A percentile compares a stretch with the other conserved stretches of the same genome.
phyloP scores from a whole-genome alignment of 2,113 vertebrate species.

The Cynocephalus volans region DNA sequence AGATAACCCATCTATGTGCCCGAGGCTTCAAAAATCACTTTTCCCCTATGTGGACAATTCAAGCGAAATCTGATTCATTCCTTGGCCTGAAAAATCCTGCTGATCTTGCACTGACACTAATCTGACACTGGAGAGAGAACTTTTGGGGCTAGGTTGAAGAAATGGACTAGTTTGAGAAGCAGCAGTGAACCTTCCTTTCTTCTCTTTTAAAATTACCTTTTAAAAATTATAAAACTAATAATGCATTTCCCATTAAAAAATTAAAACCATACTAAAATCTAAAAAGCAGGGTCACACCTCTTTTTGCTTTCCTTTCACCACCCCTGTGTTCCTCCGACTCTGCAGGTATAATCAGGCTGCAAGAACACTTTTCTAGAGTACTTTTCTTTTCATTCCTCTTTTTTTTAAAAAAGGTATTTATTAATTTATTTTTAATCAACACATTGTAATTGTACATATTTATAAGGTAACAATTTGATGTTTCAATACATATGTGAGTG shows the following conservation, averaged over 20 bases:
- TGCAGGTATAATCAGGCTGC: neutral
- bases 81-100: constrained; percentile 1
- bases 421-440: too few species aligned
- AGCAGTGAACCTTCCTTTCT: neutral
- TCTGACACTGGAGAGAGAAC: neutral
- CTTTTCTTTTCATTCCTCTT: neutral
- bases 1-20: neutral
- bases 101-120: neutral
- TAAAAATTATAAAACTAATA: neutral
- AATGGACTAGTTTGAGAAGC: neutral
- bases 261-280: neutral
- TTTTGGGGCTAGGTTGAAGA: constrained; percentile 20
- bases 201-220: neutral
- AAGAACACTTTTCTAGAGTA: neutral
- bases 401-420: neutral
- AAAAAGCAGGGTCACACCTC: neutral
- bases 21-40: neutral
- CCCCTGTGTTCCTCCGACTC: neutral
- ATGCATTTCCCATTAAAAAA: neutral
- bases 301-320: neutral
- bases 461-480: too few species aligned
- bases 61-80: neutral
- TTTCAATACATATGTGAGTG: too few species aligned
- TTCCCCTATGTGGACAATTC: neutral
- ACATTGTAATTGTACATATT: too few species aligned